Conservation (phyloP, 2,113 vertebrate species). For the Charina bottae region DNA sequence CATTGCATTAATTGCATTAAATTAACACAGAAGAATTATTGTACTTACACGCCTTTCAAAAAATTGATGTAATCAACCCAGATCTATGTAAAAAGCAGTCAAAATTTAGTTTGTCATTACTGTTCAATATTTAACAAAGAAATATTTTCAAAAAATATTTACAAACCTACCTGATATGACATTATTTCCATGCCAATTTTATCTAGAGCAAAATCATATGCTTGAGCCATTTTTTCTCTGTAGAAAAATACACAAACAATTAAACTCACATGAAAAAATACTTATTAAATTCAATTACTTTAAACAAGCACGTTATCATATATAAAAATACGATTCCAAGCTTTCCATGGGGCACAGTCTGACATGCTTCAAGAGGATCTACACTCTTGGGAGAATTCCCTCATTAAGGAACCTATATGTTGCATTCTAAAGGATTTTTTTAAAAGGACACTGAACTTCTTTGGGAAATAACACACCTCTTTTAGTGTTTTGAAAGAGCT, state of each 20-base stretch:
- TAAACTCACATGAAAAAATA: slow-evolving; percentile 42
- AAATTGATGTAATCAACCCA: slow-evolving; percentile 99
- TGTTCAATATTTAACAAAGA: neutral
- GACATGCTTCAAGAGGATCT: neutral
- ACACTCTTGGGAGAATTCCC: neutral
- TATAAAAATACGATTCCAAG: neutral
- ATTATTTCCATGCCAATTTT: slow-evolving; percentile 99
- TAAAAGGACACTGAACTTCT: neutral
- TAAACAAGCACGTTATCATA: neutral
- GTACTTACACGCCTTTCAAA: slow-evolving; percentile 98
- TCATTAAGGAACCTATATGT: neutral
- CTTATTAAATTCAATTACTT: neutral
- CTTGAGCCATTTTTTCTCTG: slow-evolving; percentile 99
- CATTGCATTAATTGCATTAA: slow-evolving; percentile 2
- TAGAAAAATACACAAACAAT: slow-evolving; percentile 59
- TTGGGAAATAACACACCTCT: neutral
- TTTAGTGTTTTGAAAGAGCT: neutral
- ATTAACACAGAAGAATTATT: slow-evolving; percentile 31
- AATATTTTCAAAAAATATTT: slow-evolving; percentile 11
- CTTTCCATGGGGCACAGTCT: neutral
- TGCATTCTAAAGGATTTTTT: neutral
- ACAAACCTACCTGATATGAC: slow-evolving; percentile 92
- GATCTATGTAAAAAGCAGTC: slow-evolving; percentile 82
- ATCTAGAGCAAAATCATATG: slow-evolving; percentile 98
- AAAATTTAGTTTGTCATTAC: slow-evolving; percentile 37